phyloP scores from a whole-genome alignment of 2,797 vertebrate species.

The Tragopan temminckii region DNA sequence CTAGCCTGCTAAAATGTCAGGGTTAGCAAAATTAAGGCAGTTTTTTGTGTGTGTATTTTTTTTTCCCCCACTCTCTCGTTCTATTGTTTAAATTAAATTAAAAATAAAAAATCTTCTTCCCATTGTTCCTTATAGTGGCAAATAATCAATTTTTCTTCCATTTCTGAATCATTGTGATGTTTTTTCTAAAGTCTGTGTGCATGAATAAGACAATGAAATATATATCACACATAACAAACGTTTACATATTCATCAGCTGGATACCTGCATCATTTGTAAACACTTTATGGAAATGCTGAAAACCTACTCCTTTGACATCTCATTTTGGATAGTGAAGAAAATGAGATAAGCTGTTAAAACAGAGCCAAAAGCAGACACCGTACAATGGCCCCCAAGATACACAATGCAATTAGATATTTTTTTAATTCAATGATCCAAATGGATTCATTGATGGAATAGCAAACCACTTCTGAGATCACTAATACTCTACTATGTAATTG shows the following conservation, averaged over 20 bases:
- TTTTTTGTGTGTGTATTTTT: background rate
- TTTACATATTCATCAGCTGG: background rate
- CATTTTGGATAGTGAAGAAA: conserved; percentile 28
- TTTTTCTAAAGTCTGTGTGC: background rate
- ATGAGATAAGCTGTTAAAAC: conserved; percentile 32
- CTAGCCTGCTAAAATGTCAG: conserved; percentile 39
- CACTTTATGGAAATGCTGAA: background rate
- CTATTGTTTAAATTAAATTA: background rate
- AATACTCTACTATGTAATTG: conserved; percentile 59
- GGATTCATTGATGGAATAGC: conserved; percentile 46
- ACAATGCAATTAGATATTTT: conserved; percentile 42
- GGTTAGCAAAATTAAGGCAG: background rate
- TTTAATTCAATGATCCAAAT: conserved; percentile 58
- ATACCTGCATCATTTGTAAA: background rate
- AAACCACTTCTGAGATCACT: conserved; percentile 38
- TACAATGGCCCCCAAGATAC: conserved; percentile 5
- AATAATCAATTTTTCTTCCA: background rate
- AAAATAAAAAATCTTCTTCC: background rate
- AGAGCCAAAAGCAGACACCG: conserved; percentile 32
- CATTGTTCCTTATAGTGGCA: background rate
- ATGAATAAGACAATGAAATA: background rate
- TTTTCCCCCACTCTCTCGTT: background rate
- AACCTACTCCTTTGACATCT: conserved; percentile 11
- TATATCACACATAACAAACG: background rate
- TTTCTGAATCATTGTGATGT: fast-evolving